Conservation (phyloP, 2,888 invertebrate genomes). For the Entomobrya multifasciata region DNA sequence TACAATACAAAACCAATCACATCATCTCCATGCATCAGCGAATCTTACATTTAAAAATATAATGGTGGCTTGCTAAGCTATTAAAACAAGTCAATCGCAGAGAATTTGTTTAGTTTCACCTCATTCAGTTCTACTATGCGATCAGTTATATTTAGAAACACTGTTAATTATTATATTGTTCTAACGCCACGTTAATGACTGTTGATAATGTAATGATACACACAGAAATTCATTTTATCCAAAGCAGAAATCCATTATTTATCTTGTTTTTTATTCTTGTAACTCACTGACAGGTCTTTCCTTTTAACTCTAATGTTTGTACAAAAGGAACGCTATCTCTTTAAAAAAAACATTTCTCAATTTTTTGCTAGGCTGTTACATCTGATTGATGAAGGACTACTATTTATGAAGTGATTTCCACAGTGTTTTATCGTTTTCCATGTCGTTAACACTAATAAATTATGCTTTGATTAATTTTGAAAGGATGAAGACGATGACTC, state of each 20-base stretch:
- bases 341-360: neutral
- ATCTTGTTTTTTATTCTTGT: neutral
- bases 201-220: neutral
- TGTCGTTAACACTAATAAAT: slow-evolving; percentile 23
- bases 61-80: too few relatives aligned
- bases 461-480: slow-evolving; percentile 57
- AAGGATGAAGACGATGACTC: slow-evolving; percentile 80
- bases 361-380: neutral
- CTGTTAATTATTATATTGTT: slow-evolving; percentile 18
- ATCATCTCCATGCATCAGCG: too few relatives aligned
- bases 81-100: too few relatives aligned
- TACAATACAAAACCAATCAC: too few relatives aligned
- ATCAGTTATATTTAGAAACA: neutral
- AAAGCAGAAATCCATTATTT: neutral
- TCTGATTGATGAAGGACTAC: slow-evolving; percentile 27
- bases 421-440: neutral
- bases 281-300: neutral
- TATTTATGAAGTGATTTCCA: slow-evolving; percentile 1
- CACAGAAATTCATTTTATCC: neutral
- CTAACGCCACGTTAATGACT: slow-evolving; percentile 16
- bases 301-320: neutral
- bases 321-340: neutral
- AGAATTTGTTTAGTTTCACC: too few relatives aligned
- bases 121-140: too few relatives aligned
- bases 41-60: too few relatives aligned